Evolutionary conservation across 2,113 vertebrate genomes (phyloP).

Genomic region (Pelvicachromis taeniatus): DNA sequence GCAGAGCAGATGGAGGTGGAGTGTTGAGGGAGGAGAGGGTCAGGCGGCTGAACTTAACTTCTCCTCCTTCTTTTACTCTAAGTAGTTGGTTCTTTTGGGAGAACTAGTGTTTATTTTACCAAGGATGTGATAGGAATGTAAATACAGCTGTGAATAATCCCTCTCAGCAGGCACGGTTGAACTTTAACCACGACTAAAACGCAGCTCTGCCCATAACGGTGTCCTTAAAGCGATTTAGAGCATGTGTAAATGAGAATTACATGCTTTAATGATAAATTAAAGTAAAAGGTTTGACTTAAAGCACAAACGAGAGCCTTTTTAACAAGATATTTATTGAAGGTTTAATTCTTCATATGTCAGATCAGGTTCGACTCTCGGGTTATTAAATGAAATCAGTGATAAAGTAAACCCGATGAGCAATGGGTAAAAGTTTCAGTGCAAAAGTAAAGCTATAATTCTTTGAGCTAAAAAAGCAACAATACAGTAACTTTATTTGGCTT

Average conservation of each 20-base stretch:
- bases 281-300: neutral
- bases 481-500: neutral
- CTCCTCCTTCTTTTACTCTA: constrained; percentile 26
- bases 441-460: neutral
- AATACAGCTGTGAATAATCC: constrained; percentile 34
- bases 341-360: neutral
- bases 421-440: neutral
- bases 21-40: constrained; percentile 4
- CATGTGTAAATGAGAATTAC: neutral
- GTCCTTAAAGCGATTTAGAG: neutral
- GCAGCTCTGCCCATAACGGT: neutral
- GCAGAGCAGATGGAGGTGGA: neutral
- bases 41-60: neutral
- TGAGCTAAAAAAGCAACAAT: neutral
- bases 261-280: neutral
- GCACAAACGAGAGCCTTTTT: neutral
- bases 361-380: neutral
- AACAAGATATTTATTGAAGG: neutral
- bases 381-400: neutral
- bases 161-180: neutral
- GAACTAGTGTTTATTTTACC: constrained; percentile 40
- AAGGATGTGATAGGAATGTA: constrained; percentile 45
- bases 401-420: neutral
- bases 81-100: constrained; percentile 32
- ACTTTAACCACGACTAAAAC: neutral